Evolutionary conservation across 2,113 vertebrate species (phyloP), one percentile per base, ranked within the genome.

Genomic region (Silurus meridionalis): DNA sequence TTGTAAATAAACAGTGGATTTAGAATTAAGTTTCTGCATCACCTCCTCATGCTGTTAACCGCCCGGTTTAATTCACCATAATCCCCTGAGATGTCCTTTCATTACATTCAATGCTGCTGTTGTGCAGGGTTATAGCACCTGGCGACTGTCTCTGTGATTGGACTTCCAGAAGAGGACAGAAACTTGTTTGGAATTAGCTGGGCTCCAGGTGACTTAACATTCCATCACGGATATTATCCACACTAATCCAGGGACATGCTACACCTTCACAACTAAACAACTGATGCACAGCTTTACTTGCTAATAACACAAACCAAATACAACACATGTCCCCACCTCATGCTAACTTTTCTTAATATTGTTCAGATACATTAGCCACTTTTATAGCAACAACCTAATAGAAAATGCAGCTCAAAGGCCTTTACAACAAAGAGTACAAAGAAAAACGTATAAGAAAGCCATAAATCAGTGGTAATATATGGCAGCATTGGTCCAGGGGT

Each of bases 151-250:
- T 53, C 25, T 23, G 19, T 79, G 61, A 79, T 57, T 66, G 74
- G 74, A 79, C 66, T 67, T 55, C 23, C n/a, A 67, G 61, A 28
- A 37, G 10, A 57, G 46, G 74, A 61, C 19, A 2, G 61, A 28
- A 66, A 63, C 15, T 66, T 63, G 72, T 63, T 81, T 63, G 60
- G 80, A 81, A 63, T 81, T 81, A 81, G 80, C 58, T 63, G 37
- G 58, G 58, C 80, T 81, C 58, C 80, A 81, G 58, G 60, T 81
- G 58, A 81, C 80, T 81, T 81, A 81, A 81, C 15, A 63, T 81
- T 81, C 60, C 57, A 50, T 14, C 60, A n/a, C 17, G 4, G 6
- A 63, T 63, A 81, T 63, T 63, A 48, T 6, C 57, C 58, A 63
- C 6, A 11, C 46, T 81, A 81, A 81, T 61, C 80, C 58, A 63